Conservation (phyloP, 2,113 vertebrate genomes). For the Pygoscelis antarcticus region DNA sequence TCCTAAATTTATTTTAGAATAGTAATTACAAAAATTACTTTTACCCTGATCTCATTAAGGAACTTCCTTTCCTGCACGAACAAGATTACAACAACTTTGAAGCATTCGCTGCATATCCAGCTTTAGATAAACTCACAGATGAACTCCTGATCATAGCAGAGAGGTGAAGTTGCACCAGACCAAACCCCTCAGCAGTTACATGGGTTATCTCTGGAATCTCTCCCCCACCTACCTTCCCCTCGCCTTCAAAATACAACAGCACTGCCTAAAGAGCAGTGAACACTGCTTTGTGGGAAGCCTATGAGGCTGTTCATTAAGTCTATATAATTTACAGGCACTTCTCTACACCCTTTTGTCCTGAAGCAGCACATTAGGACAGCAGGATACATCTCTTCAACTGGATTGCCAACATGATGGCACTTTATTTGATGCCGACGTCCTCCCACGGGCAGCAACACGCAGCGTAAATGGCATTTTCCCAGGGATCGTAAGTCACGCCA, state of each 20-base stretch:
- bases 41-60: neutral
- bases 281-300: rapidly evolving
- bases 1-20: neutral
- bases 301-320: neutral
- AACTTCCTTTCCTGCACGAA: neutral
- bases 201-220: neutral
- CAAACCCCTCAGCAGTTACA: neutral
- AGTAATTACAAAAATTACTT: neutral
- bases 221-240: rapidly evolving
- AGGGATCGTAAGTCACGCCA: rapidly evolving
- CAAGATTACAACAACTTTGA: neutral
- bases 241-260: neutral
- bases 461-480: neutral
- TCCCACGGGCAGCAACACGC: neutral
- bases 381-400: rapidly evolving
- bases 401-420: neutral
- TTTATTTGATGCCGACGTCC: neutral
- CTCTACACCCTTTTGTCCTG: neutral
- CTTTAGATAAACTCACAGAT: neutral
- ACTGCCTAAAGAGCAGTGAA: neutral
- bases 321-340: neutral
- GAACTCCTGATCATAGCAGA: neutral
- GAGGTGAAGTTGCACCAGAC: neutral
- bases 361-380: neutral
- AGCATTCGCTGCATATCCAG: neutral